Evolutionary conservation across 1,140 invertebrate genomes (phyloP), one percentile per base, ranked within the genome.

Genomic region (Bombus sibiricus): DNA sequence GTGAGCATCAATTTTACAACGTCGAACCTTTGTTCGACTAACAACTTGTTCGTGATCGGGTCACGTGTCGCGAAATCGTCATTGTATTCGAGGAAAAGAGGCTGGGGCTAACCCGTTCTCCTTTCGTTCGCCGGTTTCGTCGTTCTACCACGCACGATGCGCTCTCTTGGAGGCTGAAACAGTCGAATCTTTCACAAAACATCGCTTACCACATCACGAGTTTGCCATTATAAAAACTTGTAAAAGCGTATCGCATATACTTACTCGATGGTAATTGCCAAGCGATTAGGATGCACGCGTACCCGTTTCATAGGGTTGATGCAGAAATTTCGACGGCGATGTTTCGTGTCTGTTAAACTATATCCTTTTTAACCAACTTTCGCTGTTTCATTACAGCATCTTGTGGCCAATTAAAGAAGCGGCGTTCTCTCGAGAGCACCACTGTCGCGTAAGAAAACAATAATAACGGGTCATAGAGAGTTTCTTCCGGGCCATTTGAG

Each of bases 161-260:
- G 64, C 41, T 72, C 69, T 41, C 64, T 25, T 28, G 15, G 18
- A 64, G 75, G 8, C 25, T 75, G 47, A 72, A 47, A 75, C 59
- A 28, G 37, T 75, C 47, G 81, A 83, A 75, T 83, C 39, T 66
- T 43, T 74, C 59, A 41, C 25, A 66, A 64, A 39, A 64, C 25
- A n/a, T n/a, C 9, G 57, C 57, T 62, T 41, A 43, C 47, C 34
- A 57, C 43, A 75, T 72, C 69, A 9, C 15, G n/a, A 18, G 32
- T 28, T 28, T 25, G 41, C 6, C 37, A n/a, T 84, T 80, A 53
- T 41, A 34, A 41, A 62, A 53, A 37, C 43, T 68, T 57, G 77
- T 64, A 85, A 84, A 72, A 85, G 77, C 77, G 83, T 84, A 59
- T 62, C 83, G 39, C 47, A 32, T n/a, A 18, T 43, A 43, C 8